Conservation (phyloP, 2,797 vertebrate species). For the Clamator glandarius region DNA sequence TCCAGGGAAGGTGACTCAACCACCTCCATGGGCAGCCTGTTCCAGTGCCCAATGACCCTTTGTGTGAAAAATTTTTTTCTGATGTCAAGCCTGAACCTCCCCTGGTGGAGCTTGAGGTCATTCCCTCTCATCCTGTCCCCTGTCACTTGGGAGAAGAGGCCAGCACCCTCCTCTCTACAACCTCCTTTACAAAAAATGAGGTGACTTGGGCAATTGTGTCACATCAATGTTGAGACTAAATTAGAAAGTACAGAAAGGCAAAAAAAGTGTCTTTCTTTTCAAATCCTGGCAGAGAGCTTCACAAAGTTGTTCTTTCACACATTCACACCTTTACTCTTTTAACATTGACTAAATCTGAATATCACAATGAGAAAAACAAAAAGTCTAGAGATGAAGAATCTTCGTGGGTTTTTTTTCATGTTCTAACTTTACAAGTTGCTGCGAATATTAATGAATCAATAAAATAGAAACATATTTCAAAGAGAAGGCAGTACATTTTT, state of each 20-base stretch:
- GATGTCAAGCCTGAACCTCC: too few relatives aligned
- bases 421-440: conserved; percentile 30
- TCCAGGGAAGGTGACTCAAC: too few relatives aligned
- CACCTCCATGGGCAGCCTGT: too few relatives aligned
- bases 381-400: not conserved
- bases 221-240: not conserved
- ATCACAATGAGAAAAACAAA: not conserved
- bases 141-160: too few relatives aligned
- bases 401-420: not conserved
- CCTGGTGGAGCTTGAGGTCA: too few relatives aligned
- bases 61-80: too few relatives aligned
- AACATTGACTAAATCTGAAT: conserved; percentile 19
- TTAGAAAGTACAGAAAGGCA: not conserved
- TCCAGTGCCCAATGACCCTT: too few relatives aligned
- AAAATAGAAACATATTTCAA: not conserved
- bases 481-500: conserved; percentile 10
- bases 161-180: too few relatives aligned
- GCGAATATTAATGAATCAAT: conserved; percentile 12
- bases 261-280: not conserved
- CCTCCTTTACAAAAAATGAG: not conserved
- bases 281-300: not conserved
- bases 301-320: conserved; percentile 19
- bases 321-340: not conserved
- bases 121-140: too few relatives aligned
- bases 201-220: not conserved